Evolutionary conservation across 1,140 invertebrate species (phyloP).

Genomic region (Drosophila guanche): DNA sequence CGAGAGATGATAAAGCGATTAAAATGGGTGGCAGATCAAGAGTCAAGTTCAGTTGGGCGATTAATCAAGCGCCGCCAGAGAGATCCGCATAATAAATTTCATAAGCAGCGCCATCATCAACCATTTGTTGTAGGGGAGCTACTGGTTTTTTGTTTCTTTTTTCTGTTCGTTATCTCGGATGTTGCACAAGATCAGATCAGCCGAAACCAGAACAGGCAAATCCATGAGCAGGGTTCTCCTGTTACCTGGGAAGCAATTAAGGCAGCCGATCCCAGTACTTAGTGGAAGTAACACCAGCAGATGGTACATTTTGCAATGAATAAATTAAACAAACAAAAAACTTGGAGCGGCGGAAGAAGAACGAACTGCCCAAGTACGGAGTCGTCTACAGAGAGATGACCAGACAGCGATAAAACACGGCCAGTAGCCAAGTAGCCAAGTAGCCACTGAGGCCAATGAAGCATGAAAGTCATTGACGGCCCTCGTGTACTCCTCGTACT

Average conservation of each 20-base stretch:
- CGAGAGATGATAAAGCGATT: slow-evolving; percentile 14
- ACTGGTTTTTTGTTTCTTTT: slow-evolving; percentile 15
- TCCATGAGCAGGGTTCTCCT: slow-evolving; percentile 11
- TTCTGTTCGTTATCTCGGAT: background rate
- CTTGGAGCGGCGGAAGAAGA: slow-evolving; percentile 55
- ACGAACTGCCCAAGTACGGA: slow-evolving; percentile 67
- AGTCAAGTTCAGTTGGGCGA: slow-evolving; percentile 64
- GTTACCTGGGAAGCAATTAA: slow-evolving; percentile 43
- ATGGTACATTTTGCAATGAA: slow-evolving; percentile 59
- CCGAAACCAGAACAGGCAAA: slow-evolving; percentile 29
- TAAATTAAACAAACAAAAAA: slow-evolving; percentile 52
- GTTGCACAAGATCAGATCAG: too few species aligned
- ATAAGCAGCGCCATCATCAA: slow-evolving; percentile 41
- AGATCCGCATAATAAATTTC: slow-evolving; percentile 31
- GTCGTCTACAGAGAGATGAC: slow-evolving; percentile 48
- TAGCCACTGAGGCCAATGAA: slow-evolving; percentile 50
- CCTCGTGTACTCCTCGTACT: slow-evolving; percentile 1
- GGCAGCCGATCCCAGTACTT: slow-evolving; percentile 28
- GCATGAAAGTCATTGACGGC: slow-evolving; percentile 71
- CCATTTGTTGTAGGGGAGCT: slow-evolving; percentile 19
- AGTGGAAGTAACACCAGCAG: slow-evolving; percentile 5
- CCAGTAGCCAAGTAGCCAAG: background rate
- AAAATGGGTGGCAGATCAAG: slow-evolving; percentile 25
- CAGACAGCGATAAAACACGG: slow-evolving; percentile 56
- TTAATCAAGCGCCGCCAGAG: slow-evolving; percentile 51